Base-by-base conservation (phyloP, 2,888 invertebrate genomes). In the Ophion ventricosus region DNA sequence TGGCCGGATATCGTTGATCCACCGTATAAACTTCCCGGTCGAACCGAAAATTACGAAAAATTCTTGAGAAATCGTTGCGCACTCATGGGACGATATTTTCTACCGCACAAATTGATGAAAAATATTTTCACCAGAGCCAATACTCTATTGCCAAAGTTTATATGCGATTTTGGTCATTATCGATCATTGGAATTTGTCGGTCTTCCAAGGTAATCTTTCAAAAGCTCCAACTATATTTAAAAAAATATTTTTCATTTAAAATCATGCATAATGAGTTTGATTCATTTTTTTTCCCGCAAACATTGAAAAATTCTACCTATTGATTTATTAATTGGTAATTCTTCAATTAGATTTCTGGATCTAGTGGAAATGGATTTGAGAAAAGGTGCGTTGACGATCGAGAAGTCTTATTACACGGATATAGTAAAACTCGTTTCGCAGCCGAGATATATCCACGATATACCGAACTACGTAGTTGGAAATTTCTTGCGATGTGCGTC, bases 61-160 rank as follows among this genome's bases (percentile, higher is more conserved):
- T 96, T 95, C 94, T 80, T 96, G 11, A 94, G 92, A 85, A 95
- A 94, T 89, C 94, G 95, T 59, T 94, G 94, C 61, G 94, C 94
- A 87, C 90, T 97, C 0, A 92, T 94, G 88, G 94, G 94, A 54
- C 95, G 94, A 61, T 95, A 96, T 56, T 94, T 96, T 73, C 93
- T 96, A 8, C 93, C 95, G 17, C 95, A 96, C 89, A 95, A 95
- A 11, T 95, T 97, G 67, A 94, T 97, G 82, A 94, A 95, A 81
- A 94, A 94, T 84, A 93, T 96, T n/a, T 90, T 95, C 10, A 93
- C 94, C 83, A 94, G 94, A 61, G 94, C 95, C 0, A 94, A 94
- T 67, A 93, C 91, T 79, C 92, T 92, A 3, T 94, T 96, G 87
- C 96, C 96, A 0, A 88, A 93, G 2, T 92, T 91, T 82, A 94